Base-by-base conservation (phyloP, 2,888 invertebrate genomes). In the Cylloceria caligata region DNA sequence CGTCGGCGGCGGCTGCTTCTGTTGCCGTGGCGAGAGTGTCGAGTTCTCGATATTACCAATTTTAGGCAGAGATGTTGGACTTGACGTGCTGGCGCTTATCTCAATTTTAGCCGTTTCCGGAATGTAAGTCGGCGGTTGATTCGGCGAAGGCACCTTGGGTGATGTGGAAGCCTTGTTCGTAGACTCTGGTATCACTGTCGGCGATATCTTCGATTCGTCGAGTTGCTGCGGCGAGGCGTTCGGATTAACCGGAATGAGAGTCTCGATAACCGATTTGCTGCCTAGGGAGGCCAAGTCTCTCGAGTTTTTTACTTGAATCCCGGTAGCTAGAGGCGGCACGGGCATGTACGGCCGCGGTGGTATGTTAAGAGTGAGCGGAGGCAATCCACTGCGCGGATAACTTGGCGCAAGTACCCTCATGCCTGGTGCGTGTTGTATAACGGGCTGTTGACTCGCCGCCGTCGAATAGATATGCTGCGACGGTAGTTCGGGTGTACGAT, bases 21-120 rank as follows among this genome's bases (percentile, higher is more conserved):
- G 90, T 19, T 69, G 84, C 57, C 88, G 86, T 39, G 91, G 89
- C 9, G 91, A 89, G 3, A 89, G 67, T 0, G 87, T 65, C 11
- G 86, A 85, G 6, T 84, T 87, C 11, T 91, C 90, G 4, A 87
- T 57, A 11, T 62, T 83, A 5, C 73, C 67, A 0, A 83, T 80
- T 36, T 89, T 84, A 30, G 88, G 89, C 6, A 87, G 86, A n/a
- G 89, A 88, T 0, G 88, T 83, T 0, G 90, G 89, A 55, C 86
- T 89, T 0, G 91, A 89, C 0, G 89, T 89, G 7, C 88, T 86
- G 0, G 91, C 91, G 55, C 79, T 91, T 21, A 90, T 90, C 39
- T 92, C 92, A 64, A 92, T 91, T 69, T 92, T 93, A 0, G 92
- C 92, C 0, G 92, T 92, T 84, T 92, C 92, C 0, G 92, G 92